phyloP scores from a whole-genome alignment of 2,888 invertebrate genomes.

The Dysmachus trigonus region DNA sequence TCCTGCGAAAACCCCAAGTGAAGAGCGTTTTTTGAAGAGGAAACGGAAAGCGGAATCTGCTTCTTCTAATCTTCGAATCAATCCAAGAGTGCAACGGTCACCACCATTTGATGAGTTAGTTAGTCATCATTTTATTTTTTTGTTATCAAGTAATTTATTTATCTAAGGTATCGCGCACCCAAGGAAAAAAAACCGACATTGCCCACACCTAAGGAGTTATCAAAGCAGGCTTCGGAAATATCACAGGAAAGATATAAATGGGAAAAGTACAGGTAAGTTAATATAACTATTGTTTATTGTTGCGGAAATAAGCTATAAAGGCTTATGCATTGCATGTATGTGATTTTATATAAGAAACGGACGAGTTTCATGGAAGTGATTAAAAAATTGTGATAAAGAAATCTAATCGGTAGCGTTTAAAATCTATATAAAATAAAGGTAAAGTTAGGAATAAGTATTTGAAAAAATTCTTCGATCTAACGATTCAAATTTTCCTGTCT shows the following conservation, averaged over 20 bases:
- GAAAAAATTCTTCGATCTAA: background rate
- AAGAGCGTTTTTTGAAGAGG: constrained; percentile 22
- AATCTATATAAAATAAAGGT: too few relatives aligned
- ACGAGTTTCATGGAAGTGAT: background rate
- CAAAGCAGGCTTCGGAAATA: constrained; percentile 60
- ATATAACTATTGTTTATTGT: background rate
- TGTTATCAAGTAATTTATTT: background rate
- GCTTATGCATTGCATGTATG: background rate
- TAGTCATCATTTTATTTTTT: background rate
- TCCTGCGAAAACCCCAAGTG: background rate
- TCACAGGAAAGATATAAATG: constrained; percentile 67
- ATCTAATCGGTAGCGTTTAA: too few relatives aligned
- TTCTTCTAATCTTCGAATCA: constrained; percentile 54
- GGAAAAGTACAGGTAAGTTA: constrained; percentile 65
- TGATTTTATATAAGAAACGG: background rate
- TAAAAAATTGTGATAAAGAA: background rate
- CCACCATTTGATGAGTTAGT: constrained; percentile 53
- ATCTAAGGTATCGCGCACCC: background rate
- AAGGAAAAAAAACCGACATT: constrained; percentile 47
- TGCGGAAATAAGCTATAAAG: background rate
- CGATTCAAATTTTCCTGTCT: too few relatives aligned
- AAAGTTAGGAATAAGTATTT: too few relatives aligned
- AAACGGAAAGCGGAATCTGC: constrained; percentile 51
- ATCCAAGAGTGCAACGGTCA: constrained; percentile 54
- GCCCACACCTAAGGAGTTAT: constrained; percentile 61